Evolutionary conservation across 2,797 vertebrate genomes (phyloP).

Genomic region (Smutsia temminckii): DNA sequence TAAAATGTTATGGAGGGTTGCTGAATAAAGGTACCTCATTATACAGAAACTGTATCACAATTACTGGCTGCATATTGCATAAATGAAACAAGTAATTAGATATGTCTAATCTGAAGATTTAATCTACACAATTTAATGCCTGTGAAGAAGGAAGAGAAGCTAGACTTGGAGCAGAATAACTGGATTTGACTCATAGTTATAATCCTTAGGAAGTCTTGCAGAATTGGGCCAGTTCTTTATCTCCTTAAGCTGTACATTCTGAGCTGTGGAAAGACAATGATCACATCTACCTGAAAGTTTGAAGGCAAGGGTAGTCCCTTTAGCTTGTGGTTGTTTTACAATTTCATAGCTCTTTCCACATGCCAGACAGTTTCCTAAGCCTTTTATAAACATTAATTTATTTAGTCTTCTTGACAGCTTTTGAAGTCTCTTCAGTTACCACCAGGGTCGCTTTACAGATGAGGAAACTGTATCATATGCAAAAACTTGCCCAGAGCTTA

Average conservation of each 20-base stretch:
- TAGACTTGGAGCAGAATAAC: background rate
- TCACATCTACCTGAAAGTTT: background rate
- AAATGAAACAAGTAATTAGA: slow-evolving; percentile 61
- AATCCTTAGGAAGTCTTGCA: background rate
- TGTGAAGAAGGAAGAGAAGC: background rate
- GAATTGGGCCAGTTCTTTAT: background rate
- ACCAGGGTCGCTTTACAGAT: background rate
- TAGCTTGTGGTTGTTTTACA: background rate
- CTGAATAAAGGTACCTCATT: slow-evolving; percentile 63
- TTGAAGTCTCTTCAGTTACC: background rate
- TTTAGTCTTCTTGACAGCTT: background rate
- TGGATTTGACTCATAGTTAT: slow-evolving; percentile 42
- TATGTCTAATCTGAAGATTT: slow-evolving; percentile 61
- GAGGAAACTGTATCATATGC: slow-evolving; percentile 2
- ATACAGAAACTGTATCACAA: slow-evolving; percentile 52
- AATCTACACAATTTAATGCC: slow-evolving; percentile 52
- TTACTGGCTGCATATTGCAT: slow-evolving; percentile 57
- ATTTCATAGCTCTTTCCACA: background rate
- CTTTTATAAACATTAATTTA: slow-evolving; percentile 45
- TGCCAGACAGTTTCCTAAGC: background rate
- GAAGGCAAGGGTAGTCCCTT: slow-evolving; percentile 7
- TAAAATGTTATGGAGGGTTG: slow-evolving; percentile 50
- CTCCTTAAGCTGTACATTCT: background rate
- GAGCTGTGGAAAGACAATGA: background rate
- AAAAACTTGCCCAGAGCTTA: background rate